Percentiles rank a stretch among this genome's conserved stretches.
Conservation (phyloP, 2,888 invertebrate species). For the Drosophila rubida region DNA sequence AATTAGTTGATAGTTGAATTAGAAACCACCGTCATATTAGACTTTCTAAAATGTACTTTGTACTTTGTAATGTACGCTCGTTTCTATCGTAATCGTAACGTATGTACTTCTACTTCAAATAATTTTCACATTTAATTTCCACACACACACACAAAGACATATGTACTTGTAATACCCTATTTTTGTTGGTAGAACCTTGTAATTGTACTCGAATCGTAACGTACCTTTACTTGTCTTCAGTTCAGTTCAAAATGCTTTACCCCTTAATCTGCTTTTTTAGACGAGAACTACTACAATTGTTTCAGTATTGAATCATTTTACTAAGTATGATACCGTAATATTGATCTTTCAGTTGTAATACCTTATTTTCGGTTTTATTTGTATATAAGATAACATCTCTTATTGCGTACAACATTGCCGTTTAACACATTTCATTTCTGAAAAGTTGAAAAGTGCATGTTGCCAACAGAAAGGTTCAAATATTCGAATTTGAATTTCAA, state of each 20-base stretch:
- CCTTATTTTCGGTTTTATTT: slow-evolving; percentile 24
- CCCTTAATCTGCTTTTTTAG: slow-evolving; percentile 12
- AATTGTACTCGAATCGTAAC: slow-evolving; percentile 12
- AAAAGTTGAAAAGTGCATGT: slow-evolving; percentile 39
- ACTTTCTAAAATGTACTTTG: slow-evolving; percentile 70
- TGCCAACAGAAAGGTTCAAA: slow-evolving; percentile 12
- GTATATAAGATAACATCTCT: slow-evolving; percentile 19
- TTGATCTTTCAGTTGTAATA: slow-evolving; percentile 10
- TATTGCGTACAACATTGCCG: background rate
- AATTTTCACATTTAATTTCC: slow-evolving; percentile 45
- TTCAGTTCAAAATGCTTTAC: slow-evolving; percentile 2
- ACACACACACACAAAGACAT: slow-evolving; percentile 24
- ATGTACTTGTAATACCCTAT: background rate
- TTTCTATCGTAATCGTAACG: slow-evolving; percentile 37
- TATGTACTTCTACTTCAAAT: slow-evolving; percentile 29
- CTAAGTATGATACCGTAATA: slow-evolving; percentile 7
- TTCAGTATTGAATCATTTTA: background rate
- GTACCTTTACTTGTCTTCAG: background rate
- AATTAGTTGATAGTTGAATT: slow-evolving; percentile 73
- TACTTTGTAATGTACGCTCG: slow-evolving; percentile 54
- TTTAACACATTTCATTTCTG: background rate
- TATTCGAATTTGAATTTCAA: slow-evolving; percentile 17
- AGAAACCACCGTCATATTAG: slow-evolving; percentile 80
- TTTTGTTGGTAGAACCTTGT: slow-evolving; percentile 23
- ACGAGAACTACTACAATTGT: background rate